Evolutionary conservation across 1,140 invertebrate genomes (phyloP).

Genomic region (Solenopsis fugax): DNA sequence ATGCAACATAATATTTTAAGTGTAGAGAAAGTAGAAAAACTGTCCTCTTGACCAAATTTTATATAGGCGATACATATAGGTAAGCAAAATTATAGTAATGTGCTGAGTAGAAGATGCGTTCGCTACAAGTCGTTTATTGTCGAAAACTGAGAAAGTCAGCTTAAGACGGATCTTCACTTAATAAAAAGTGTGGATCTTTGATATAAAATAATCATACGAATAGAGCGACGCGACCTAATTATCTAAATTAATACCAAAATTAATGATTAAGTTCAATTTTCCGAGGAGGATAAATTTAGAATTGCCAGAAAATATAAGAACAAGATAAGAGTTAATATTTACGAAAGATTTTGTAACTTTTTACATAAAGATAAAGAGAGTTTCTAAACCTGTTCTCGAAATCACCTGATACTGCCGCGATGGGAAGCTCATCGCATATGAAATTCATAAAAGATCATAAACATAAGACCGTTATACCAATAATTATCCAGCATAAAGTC

Average conservation of each 20-base stretch:
- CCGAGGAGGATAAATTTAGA: background rate
- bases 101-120: background rate
- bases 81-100: background rate
- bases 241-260: background rate
- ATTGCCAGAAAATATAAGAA: no score
- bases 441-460: no score
- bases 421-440: no score
- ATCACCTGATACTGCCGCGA: no score
- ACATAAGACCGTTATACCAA: no score
- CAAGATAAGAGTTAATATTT: background rate
- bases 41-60: background rate
- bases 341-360: no score
- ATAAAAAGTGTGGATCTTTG: background rate
- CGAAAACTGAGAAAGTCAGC: background rate
- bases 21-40: conserved; percentile 1
- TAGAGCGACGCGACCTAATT: background rate
- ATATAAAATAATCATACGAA: background rate
- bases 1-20: conserved; percentile 3
- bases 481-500: no score
- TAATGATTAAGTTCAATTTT: background rate
- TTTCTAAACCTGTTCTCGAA: no score
- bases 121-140: background rate
- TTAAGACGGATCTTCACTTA: background rate
- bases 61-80: background rate
- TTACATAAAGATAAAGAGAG: no score